Conservation (phyloP, 1,140 invertebrate species). For the Caerostris darwini region DNA sequence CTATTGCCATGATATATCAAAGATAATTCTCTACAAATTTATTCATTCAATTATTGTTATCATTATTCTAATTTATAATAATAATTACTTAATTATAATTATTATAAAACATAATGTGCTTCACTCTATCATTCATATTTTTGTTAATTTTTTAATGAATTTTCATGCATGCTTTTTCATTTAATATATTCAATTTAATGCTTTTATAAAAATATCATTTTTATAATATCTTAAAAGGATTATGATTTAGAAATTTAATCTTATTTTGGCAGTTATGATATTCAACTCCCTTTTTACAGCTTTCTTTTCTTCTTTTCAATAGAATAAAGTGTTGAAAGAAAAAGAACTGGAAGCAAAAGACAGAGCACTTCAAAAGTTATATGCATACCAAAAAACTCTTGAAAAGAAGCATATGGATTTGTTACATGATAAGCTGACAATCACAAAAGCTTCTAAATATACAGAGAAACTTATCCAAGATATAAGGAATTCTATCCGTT, state of each 20-base stretch:
- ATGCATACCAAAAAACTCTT: constrained; percentile 34
- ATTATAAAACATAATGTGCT: no score
- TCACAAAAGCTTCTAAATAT: constrained; percentile 67
- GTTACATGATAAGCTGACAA: constrained; percentile 67
- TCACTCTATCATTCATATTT: no score
- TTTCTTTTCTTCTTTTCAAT: background rate
- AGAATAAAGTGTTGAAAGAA: constrained; percentile 40
- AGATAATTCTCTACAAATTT: no score
- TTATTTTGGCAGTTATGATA: background rate
- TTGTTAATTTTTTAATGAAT: no score
- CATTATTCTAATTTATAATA: no score
- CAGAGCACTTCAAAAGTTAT: constrained; percentile 48
- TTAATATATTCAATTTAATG: no score
- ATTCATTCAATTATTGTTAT: no score
- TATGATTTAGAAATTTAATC: background rate
- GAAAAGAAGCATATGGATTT: constrained; percentile 73
- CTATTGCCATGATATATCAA: no score
- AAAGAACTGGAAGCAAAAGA: constrained; percentile 63
- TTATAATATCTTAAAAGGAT: background rate
- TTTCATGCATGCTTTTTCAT: no score
- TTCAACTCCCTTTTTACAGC: background rate
- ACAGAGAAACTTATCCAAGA: constrained; percentile 69
- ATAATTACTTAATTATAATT: no score
- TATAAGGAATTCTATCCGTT: constrained; percentile 58
- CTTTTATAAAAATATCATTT: background rate